These are phyloP conservation scores for Oncorhynchus gorbuscha DNA, from an alignment of 2,113 vertebrate genomes.

Conservation along the genomic window DNA sequence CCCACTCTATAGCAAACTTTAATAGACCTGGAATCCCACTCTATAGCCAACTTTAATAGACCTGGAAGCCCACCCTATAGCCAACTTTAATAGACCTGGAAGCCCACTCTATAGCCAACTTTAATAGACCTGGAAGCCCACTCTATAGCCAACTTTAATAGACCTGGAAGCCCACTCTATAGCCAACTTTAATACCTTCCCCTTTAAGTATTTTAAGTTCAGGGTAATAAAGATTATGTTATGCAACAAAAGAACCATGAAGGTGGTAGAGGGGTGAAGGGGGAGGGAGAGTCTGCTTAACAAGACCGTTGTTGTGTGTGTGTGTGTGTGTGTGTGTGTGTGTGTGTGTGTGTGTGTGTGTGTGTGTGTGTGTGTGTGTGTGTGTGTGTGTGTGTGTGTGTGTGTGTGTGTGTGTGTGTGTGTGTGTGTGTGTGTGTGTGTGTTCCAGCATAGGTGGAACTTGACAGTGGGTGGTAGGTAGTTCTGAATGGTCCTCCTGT, in stretches of 20 bases:
- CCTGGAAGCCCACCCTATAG: too few relatives aligned
- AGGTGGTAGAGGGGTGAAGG: neutral
- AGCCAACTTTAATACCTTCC: neutral
- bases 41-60: too few relatives aligned
- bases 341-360: too few relatives aligned
- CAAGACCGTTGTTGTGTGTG: neutral
- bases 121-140: too few relatives aligned
- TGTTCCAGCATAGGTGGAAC: neutral
- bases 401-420: neutral
- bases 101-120: too few relatives aligned
- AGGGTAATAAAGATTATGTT: conserved; percentile 22
- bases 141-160: too few relatives aligned
- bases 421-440: conserved; percentile 16
- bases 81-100: too few relatives aligned
- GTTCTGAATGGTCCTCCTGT: conserved; percentile 40
- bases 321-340: too few relatives aligned
- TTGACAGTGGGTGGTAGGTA: neutral
- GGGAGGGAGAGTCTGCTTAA: neutral
- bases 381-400: neutral
- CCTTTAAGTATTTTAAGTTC: conserved; percentile 17
- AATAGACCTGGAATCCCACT: too few relatives aligned
- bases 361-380: too few relatives aligned
- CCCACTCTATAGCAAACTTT: too few relatives aligned
- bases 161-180: too few relatives aligned
- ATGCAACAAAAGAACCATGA: conserved; percentile 23